A percentile compares a stretch with the other conserved stretches of the same genome.
These are phyloP conservation scores for Tiliacea aurago DNA, from an alignment of 2,888 invertebrate genomes.

Conservation along the genomic window DNA sequence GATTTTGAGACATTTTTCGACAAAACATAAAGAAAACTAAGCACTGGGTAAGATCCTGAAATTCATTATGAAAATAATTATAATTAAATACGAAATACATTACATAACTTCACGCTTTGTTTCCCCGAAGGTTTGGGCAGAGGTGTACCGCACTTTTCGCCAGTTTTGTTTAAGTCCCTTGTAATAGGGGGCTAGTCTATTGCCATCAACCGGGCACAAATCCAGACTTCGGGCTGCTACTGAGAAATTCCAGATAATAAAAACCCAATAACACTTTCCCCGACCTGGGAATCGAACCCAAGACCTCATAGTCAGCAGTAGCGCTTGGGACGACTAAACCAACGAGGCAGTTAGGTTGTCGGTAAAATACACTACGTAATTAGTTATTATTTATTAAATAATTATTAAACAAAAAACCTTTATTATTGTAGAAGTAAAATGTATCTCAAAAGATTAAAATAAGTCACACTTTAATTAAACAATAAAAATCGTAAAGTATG, in stretches of 20 bases:
- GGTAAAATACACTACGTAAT: no score
- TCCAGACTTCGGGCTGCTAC: no score
- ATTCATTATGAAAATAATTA: neutral
- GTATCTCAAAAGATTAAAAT: neutral
- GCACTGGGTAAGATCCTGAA: neutral
- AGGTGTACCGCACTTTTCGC: neutral
- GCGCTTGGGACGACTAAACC: no score
- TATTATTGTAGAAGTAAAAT: neutral
- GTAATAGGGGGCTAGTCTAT: no score
- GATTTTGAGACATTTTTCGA: neutral
- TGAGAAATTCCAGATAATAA: no score
- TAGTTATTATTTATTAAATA: no score
- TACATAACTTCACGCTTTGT: neutral
- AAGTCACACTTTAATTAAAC: neutral
- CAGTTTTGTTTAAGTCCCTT: no score
- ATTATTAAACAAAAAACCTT: neutral
- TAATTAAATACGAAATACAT: neutral
- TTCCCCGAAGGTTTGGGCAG: neutral
- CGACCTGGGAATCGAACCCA: no score
- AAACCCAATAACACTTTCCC: no score
- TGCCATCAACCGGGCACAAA: no score
- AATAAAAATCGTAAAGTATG: slow-evolving; percentile 26
- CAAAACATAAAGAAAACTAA: neutral
- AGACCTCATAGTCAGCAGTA: no score
- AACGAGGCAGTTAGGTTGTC: no score